These are phyloP conservation scores for Semotilus atromaculatus DNA, from an alignment of 2,797 vertebrate species.

Conservation along the genomic window DNA sequence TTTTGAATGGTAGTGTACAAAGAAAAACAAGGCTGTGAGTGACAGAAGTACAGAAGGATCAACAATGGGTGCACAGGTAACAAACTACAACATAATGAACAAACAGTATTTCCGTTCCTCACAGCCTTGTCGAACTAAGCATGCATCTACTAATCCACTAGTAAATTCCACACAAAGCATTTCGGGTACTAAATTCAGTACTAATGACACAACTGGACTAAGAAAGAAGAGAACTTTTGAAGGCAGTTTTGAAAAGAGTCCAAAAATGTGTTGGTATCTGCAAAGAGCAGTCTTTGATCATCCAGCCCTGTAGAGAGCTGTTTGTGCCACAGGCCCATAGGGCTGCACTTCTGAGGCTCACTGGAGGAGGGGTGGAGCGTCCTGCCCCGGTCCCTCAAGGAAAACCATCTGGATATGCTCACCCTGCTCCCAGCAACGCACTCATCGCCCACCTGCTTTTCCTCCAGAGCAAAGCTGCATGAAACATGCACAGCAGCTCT, in stretches of 20 bases:
- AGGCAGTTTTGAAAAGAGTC: constrained; percentile 10
- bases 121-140: not conserved
- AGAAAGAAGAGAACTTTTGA: constrained; percentile 8
- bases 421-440: constrained; percentile 54
- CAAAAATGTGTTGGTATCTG: constrained; percentile 22
- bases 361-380: constrained; percentile 61
- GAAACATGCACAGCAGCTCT: constrained; percentile 39
- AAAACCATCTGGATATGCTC: constrained; percentile 72
- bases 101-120: not conserved
- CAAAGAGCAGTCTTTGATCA: constrained; percentile 65
- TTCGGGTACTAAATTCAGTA: not conserved
- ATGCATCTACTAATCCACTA: not conserved
- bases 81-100: not conserved
- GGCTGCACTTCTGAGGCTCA: constrained; percentile 55
- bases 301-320: constrained; percentile 45
- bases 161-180: not conserved
- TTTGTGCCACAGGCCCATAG: constrained; percentile 58
- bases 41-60: not conserved
- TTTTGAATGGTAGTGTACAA: not conserved
- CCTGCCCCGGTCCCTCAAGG: constrained; percentile 64
- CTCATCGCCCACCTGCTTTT: constrained; percentile 47
- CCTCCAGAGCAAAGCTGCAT: constrained; percentile 27
- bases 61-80: not conserved
- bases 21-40: not conserved
- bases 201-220: not conserved